Evolutionary conservation across 1,140 invertebrate genomes (phyloP), one percentile per base, ranked within the genome.

Genomic region (Capitella teleta): DNA sequence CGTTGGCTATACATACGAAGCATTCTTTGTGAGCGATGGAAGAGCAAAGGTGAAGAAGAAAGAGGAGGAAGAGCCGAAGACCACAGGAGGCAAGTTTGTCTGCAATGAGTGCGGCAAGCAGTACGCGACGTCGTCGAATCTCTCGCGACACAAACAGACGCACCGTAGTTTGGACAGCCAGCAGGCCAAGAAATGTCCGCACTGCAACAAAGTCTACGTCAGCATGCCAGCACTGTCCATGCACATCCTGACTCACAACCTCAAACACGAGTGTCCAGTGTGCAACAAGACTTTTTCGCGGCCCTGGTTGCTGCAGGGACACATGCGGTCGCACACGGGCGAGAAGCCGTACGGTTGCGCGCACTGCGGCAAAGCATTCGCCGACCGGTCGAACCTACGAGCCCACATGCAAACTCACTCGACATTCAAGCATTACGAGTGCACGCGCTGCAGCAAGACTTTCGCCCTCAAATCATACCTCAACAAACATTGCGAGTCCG

Each of bases 321-420:
- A 97, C 63, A 79, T 97, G 56, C 77, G 95, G 21, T 93, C 89
- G 2, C 95, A 98, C 75, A 98, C 93, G 0, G 95, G 95, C 0
- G 93, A 98, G 74, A 98, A 98, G 67, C 95, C 95, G 0, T 98
- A 94, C 74, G 90, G 90, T 1, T 98, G 95, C 73, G 90, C 90
- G 5, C 92, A 97, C 66, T 99, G 95, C 73, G 93, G 92, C 41
- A 98, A 98, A 68, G 89, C 91, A 4, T 99, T 98, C 71, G 94
- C 95, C 3, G 94, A 99, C 74, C 77, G 94, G 28, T 95, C 90
- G 47, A 99, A 99, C 70, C 76, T 99, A 12, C 77, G 93, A 14
- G 95, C 95, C 1, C 95, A 98, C 78, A 97, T 98, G 92, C 93
- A 98, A 70, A 98, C 94, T 0, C 94, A 98, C 70, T 94, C 91